phyloP scores from a whole-genome alignment of 2,113 vertebrate species.

The Eudyptes chrysolophus region DNA sequence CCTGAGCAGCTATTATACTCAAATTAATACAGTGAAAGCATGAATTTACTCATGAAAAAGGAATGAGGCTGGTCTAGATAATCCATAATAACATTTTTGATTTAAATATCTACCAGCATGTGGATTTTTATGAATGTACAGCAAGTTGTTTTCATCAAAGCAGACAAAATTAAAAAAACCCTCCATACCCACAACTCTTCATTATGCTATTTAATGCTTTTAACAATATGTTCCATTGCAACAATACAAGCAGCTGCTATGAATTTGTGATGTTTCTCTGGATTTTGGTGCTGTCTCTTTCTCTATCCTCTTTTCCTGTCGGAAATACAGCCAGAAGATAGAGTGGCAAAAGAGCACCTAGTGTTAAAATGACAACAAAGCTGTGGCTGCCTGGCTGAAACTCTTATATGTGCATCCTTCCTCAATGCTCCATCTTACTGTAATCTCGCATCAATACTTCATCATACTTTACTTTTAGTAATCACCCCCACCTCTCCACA shows the following conservation, averaged over 20 bases:
- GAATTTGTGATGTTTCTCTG: background rate
- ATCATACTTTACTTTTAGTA: background rate
- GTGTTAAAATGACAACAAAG: background rate
- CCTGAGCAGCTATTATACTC: background rate
- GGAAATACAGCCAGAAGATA: background rate
- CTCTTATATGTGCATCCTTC: background rate
- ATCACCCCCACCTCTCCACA: background rate
- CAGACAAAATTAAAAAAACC: background rate
- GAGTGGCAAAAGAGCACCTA: background rate
- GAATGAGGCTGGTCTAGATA: background rate
- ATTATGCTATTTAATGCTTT: background rate
- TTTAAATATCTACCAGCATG: background rate
- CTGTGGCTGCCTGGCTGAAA: background rate
- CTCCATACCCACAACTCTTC: background rate
- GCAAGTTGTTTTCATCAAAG: background rate
- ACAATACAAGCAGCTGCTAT: background rate
- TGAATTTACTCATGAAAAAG: background rate
- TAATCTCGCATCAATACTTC: background rate
- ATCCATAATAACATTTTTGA: background rate
- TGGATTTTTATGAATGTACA: background rate
- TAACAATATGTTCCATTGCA: background rate
- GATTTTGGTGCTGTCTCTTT: background rate
- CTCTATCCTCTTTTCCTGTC: background rate
- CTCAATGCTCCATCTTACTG: background rate
- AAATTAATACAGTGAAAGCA: background rate